Percentiles rank a stretch among this genome's conserved stretches.
These are phyloP conservation scores for Eulimnadia texana DNA, from an alignment of 1,140 invertebrate species.

Conservation along the genomic window DNA sequence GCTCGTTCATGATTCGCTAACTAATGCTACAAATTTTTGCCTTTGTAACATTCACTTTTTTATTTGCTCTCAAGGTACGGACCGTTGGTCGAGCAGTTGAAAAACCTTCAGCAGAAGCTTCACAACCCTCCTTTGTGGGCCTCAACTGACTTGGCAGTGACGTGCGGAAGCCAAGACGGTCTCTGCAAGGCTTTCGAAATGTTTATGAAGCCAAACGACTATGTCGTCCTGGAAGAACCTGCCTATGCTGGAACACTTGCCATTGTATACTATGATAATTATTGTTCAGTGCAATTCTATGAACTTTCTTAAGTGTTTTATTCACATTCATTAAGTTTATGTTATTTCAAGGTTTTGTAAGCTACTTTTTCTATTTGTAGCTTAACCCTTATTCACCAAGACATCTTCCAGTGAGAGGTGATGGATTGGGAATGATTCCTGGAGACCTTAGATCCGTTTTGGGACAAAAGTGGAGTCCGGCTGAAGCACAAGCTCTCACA, in stretches of 20 bases:
- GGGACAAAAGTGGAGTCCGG: conserved; percentile 24
- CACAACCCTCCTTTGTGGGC: conserved; percentile 49
- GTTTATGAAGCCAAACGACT: conserved; percentile 46
- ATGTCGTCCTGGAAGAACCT: conserved; percentile 50
- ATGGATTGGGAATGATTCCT: conserved; percentile 29
- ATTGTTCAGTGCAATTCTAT: neutral
- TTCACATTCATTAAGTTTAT: no score
- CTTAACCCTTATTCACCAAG: conserved; percentile 25
- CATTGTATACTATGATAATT: conserved; percentile 34
- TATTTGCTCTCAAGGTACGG: conserved; percentile 33
- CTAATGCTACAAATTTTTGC: conserved; percentile 5
- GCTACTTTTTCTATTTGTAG: conserved; percentile 22
- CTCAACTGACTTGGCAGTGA: conserved; percentile 44
- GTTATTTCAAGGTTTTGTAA: no score
- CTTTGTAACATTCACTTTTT: neutral
- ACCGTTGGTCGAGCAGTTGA: conserved; percentile 42
- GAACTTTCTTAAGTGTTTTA: no score
- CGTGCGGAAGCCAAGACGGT: conserved; percentile 58
- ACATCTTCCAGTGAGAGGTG: conserved; percentile 25
- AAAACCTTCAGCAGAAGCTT: conserved; percentile 43
- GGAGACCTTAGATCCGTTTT: conserved; percentile 23
- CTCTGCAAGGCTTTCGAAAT: conserved; percentile 54
- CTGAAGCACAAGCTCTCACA: conserved; percentile 21
- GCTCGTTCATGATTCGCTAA: no score
- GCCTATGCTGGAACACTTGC: conserved; percentile 50